Base-by-base conservation (phyloP, 1,140 invertebrate genomes). In the Drosophila nasuta region DNA sequence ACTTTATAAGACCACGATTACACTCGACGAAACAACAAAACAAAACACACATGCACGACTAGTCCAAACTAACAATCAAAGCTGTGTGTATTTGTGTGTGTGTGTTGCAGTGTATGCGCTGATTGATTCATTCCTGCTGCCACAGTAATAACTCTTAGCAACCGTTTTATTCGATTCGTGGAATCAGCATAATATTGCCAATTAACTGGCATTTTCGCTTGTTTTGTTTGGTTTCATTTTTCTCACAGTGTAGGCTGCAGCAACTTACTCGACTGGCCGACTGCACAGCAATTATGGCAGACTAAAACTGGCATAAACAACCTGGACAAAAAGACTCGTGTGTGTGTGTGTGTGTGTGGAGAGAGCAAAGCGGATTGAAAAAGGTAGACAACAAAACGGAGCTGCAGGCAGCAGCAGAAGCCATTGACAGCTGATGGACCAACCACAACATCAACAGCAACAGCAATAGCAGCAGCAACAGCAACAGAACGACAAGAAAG, bases 381-480 rank as follows among this genome's bases (percentile, higher is more conserved):
- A 57, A 67, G 64, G 57, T 48, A 62, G 57, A 75, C 49, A 69
- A 43, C 64, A 59, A 43, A 38, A 25, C 20, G 13, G 38, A 17
- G 72, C 62, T 75, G 73, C 64, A 62, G 73, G 52, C 68, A 48
- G 41, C 54, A 25, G 49, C 77, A 72, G 46, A 72, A 80, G 72
- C 81, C 77, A 82, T 82, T 82, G 68, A 76, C 74, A 76, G 74
- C 68, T 76, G 74, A 82, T 87, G 75, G 77, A 88, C 70, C 49
- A 20, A 72, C 52, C 48, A 72, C 69, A 71, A 52, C 64, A 64
- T 59, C 46, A 70, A 57, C 43, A 58, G 13, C 11, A 60, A 57
- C 11, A 62, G 52, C 11, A 60, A 57, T 8, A 62, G 58, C 28
- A 77, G 13, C 35, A 54, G 51, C 13, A 60, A 45, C 48, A 73